These are phyloP conservation scores for Pollicipes pollicipes DNA, from an alignment of 1,140 invertebrate species.

Conservation along the genomic window DNA sequence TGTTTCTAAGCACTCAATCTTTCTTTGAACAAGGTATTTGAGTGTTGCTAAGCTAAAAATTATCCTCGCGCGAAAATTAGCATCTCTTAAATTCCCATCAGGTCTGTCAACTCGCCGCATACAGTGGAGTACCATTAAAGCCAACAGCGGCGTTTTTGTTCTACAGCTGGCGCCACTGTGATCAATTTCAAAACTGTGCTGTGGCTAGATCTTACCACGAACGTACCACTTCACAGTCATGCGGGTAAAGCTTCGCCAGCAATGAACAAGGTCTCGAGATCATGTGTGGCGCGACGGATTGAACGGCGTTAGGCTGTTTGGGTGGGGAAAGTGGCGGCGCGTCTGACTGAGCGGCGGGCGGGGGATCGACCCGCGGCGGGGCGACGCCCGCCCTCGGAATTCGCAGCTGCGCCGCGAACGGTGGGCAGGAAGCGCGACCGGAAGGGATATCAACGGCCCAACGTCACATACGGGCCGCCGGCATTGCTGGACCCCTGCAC, in stretches of 20 bases:
- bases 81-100: neutral
- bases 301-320: neutral
- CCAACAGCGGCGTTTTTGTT: neutral
- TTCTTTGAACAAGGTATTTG: neutral
- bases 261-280: too few species aligned
- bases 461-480: too few species aligned
- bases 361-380: too few species aligned
- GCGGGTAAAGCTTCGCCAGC: too few species aligned
- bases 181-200: neutral
- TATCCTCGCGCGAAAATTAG: neutral
- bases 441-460: too few species aligned
- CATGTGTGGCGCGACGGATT: neutral
- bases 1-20: neutral
- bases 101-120: neutral
- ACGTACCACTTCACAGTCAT: neutral
- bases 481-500: too few species aligned
- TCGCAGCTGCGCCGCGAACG: too few species aligned
- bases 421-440: too few species aligned
- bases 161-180: neutral
- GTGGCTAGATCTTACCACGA: too few species aligned
- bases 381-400: too few species aligned
- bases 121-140: neutral
- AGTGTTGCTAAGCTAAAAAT: neutral
- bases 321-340: too few species aligned
- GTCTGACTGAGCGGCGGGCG: too few species aligned